Conservation (phyloP, 2,113 vertebrate species). For the Sialia sialis region DNA sequence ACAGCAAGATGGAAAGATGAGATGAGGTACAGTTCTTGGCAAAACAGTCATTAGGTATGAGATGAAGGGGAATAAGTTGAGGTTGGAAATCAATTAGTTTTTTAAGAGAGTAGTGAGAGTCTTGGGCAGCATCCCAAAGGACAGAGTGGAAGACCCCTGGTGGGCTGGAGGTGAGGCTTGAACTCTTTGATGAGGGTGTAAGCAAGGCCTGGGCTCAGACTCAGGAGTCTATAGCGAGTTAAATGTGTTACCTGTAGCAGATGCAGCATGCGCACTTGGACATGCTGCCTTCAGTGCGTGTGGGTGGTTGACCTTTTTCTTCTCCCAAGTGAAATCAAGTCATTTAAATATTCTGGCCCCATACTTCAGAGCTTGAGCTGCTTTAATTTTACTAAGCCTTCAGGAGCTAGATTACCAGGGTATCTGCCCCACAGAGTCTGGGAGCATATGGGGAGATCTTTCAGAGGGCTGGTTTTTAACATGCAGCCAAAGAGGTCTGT, state of each 20-base stretch:
- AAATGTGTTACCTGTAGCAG: background rate
- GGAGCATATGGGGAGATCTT: background rate
- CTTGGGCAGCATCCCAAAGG: background rate
- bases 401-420: background rate
- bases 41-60: background rate
- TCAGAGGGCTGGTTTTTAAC: background rate
- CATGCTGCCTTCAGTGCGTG: fast-evolving
- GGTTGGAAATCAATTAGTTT: background rate
- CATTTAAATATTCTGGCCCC: background rate
- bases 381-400: background rate
- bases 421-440: background rate
- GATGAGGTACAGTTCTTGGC: background rate
- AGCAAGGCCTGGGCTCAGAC: background rate
- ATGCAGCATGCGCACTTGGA: background rate
- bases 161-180: background rate
- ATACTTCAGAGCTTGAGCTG: background rate
- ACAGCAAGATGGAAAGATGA: background rate
- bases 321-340: conserved; percentile 21
- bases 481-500: background rate
- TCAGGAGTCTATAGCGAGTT: background rate
- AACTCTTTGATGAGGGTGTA: background rate
- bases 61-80: background rate
- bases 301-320: conserved; percentile 28
- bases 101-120: background rate
- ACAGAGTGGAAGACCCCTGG: background rate